Evolutionary conservation across 2,888 invertebrate species (phyloP).

Genomic region (Agrotis clavis): DNA sequence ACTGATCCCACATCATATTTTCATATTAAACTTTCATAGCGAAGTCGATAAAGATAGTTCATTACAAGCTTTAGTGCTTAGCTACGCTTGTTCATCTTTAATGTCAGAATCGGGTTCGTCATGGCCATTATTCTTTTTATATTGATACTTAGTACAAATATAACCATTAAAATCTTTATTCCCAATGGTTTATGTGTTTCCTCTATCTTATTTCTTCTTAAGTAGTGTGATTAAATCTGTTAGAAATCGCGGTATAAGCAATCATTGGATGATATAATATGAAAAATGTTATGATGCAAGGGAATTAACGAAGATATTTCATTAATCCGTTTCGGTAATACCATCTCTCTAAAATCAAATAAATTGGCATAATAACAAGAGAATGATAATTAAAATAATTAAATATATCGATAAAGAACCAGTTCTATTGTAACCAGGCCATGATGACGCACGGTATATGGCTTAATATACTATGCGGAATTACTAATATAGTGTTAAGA

Average conservation of each 20-base stretch:
- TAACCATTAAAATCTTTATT: background rate
- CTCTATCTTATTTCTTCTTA: too few species aligned
- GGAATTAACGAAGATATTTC: too few species aligned
- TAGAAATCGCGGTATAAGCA: too few species aligned
- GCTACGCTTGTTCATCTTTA: background rate
- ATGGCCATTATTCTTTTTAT: background rate
- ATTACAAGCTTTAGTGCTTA: slow-evolving; percentile 1
- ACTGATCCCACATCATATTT: slow-evolving; percentile 45
- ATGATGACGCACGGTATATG: slow-evolving; percentile 26
- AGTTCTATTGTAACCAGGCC: slow-evolving; percentile 12
- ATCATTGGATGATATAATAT: too few species aligned
- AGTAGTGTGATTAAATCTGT: too few species aligned
- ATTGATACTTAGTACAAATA: background rate
- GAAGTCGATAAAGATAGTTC: background rate
- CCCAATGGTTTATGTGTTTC: background rate
- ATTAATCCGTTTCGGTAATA: too few species aligned
- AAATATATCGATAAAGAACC: background rate
- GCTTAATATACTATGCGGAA: slow-evolving; percentile 21
- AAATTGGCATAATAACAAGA: background rate
- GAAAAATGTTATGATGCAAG: background rate
- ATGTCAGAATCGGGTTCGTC: background rate
- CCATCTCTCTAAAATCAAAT: background rate
- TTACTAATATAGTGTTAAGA: slow-evolving; percentile 31
- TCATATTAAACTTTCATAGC: slow-evolving; percentile 34
- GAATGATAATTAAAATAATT: background rate